Evolutionary conservation across 2,888 invertebrate genomes (phyloP).

Genomic region (Gari tellinella): DNA sequence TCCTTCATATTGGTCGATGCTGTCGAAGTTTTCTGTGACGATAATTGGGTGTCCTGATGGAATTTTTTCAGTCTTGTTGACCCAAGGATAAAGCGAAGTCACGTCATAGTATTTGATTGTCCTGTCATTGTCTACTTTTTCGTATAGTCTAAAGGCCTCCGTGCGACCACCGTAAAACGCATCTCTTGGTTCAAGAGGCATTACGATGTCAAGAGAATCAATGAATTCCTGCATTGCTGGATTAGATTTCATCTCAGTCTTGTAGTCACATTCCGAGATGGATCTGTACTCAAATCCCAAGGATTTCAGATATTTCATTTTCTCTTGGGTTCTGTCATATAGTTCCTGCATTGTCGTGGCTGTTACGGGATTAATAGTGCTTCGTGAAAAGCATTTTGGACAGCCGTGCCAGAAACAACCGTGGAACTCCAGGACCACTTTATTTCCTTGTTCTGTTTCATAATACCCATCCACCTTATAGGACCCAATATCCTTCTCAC

Average conservation of each 20-base stretch:
- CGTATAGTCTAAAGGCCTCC: slow-evolving; percentile 64
- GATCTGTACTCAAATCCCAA: too few relatives aligned
- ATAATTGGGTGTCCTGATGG: slow-evolving; percentile 70
- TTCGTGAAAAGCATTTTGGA: slow-evolving; percentile 26
- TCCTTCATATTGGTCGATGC: slow-evolving; percentile 64
- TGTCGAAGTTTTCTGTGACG: slow-evolving; percentile 62
- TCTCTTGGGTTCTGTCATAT: slow-evolving; percentile 16
- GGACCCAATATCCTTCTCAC: slow-evolving; percentile 28
- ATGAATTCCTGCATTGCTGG: slow-evolving; percentile 40
- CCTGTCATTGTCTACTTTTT: slow-evolving; percentile 49
- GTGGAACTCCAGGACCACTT: slow-evolving; percentile 31
- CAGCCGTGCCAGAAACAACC: slow-evolving; percentile 53
- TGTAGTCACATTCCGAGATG: too few relatives aligned
- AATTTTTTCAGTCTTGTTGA: slow-evolving; percentile 63
- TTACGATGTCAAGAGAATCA: slow-evolving; percentile 33
- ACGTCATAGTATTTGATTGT: slow-evolving; percentile 69
- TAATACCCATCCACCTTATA: slow-evolving; percentile 41
- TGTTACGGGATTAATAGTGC: slow-evolving; percentile 34
- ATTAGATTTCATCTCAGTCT: slow-evolving; percentile 48
- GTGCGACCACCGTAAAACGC: slow-evolving; percentile 74
- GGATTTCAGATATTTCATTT: too few relatives aligned
- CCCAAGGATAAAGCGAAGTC: slow-evolving; percentile 69
- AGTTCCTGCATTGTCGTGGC: slow-evolving; percentile 23
- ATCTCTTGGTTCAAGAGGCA: slow-evolving; percentile 59
- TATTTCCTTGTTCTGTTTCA: slow-evolving; percentile 8